phyloP scores from a whole-genome alignment of 2,888 invertebrate genomes.

The Coecobrya sp. region DNA sequence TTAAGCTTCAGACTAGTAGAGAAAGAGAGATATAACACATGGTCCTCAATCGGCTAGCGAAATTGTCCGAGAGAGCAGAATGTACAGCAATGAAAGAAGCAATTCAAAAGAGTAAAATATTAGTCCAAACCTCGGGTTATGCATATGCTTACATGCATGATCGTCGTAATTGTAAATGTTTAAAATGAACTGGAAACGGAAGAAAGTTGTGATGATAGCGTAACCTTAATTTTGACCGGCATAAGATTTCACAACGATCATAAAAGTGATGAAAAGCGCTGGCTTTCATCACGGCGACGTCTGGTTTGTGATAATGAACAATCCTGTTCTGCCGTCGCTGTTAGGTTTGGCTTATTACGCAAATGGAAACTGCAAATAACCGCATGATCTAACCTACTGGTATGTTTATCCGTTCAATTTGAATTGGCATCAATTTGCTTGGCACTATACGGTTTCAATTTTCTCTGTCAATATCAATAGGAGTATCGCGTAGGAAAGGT shows the following conservation, averaged over 20 bases:
- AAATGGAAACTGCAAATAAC: not conserved
- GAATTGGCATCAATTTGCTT: not conserved
- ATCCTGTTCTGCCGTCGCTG: not conserved
- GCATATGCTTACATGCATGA: slow-evolving; percentile 12
- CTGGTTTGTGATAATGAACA: slow-evolving; percentile 60
- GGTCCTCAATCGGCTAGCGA: slow-evolving; percentile 66
- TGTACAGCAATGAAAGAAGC: not conserved
- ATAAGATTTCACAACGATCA: slow-evolving; percentile 44
- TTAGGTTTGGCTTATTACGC: not conserved
- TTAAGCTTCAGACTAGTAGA: not conserved
- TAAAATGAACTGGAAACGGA: slow-evolving; percentile 2
- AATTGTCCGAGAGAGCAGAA: slow-evolving; percentile 54
- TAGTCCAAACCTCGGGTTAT: not conserved
- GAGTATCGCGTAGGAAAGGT: slow-evolving; percentile 26
- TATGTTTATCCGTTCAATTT: not conserved
- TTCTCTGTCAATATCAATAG: slow-evolving; percentile 79
- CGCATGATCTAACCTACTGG: not conserved
- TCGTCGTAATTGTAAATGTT: slow-evolving; percentile 5
- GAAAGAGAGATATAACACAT: slow-evolving; percentile 55
- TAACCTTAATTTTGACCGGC: slow-evolving; percentile 76
- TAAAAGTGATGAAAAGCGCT: slow-evolving; percentile 70
- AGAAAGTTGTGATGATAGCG: slow-evolving; percentile 43
- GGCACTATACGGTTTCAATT: slow-evolving; percentile 19
- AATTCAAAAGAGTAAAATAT: not conserved
- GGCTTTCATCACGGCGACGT: slow-evolving; percentile 65